Conservation (phyloP, 2,113 vertebrate species). For the Pandion haliaetus region DNA sequence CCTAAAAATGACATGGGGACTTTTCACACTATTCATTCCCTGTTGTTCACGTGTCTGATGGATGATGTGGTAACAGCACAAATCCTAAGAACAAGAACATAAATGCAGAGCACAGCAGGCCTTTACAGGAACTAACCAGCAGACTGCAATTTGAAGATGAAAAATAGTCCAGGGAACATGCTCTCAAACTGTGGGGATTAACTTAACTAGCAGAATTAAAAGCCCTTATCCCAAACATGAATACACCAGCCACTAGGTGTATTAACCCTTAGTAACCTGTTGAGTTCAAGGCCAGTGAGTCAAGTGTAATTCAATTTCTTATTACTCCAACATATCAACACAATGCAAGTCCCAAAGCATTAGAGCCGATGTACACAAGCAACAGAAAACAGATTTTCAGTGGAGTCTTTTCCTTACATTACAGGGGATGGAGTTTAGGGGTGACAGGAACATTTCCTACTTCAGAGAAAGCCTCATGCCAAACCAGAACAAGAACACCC, state of each 20-base stretch:
- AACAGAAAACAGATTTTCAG: not conserved
- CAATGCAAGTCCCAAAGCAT: not conserved
- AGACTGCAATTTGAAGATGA: constrained; percentile 25
- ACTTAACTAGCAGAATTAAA: constrained; percentile 37
- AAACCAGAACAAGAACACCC: not conserved
- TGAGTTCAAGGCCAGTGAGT: not conserved
- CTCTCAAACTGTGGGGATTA: constrained; percentile 4
- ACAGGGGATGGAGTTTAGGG: not conserved
- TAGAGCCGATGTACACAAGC: not conserved
- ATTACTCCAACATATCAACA: not conserved
- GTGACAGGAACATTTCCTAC: not conserved
- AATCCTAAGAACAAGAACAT: not conserved
- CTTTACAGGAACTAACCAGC: constrained; percentile 7
- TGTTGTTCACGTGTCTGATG: not conserved
- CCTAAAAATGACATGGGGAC: not conserved
- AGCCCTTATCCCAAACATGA: not conserved
- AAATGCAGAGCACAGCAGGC: constrained; percentile 25
- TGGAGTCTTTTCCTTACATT: not conserved
- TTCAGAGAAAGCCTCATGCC: not conserved
- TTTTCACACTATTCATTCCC: not conserved
- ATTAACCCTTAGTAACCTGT: not conserved
- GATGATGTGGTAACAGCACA: not conserved
- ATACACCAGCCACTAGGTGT: not conserved
- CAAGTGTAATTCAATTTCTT: not conserved
- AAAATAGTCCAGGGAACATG: not conserved